Percentiles rank a stretch among this genome's conserved stretches.
These are phyloP conservation scores for Argynnis bischoffii DNA, from an alignment of 2,888 invertebrate genomes.

Conservation along the genomic window DNA sequence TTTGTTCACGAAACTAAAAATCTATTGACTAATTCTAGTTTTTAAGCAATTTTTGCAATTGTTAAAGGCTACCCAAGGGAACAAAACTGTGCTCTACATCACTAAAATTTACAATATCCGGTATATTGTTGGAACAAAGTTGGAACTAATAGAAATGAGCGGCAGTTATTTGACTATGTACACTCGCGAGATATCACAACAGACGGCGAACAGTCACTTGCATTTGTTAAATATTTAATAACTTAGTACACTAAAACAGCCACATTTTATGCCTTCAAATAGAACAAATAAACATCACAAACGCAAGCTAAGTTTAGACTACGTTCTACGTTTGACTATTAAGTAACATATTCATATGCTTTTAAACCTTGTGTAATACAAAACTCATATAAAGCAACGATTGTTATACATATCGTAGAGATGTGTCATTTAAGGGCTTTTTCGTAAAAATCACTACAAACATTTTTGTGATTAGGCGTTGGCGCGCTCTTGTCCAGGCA, in stretches of 20 bases:
- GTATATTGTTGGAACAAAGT: conserved; percentile 22
- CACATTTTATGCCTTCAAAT: conserved; percentile 34
- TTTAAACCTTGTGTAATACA: neutral
- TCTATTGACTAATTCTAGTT: neutral
- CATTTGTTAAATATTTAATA: conserved; percentile 69
- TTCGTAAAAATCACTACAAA: neutral
- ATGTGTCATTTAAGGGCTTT: no score
- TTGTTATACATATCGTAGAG: no score
- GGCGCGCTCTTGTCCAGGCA: neutral
- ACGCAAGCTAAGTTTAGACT: neutral
- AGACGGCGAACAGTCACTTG: conserved; percentile 53
- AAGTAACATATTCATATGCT: neutral
- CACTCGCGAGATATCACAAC: conserved; percentile 50
- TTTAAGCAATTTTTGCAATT: neutral
- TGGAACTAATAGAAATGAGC: conserved; percentile 35
- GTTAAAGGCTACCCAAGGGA: conserved; percentile 2
- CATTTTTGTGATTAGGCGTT: neutral
- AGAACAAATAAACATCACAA: conserved; percentile 3
- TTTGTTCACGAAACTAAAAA: neutral
- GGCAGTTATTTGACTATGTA: conserved; percentile 32
- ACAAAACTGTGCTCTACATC: conserved; percentile 25
- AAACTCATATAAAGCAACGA: neutral
- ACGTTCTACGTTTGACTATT: no score
- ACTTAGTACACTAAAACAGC: conserved; percentile 51
- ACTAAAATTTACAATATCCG: conserved; percentile 17